phyloP scores from a whole-genome alignment of 2,888 invertebrate species.

The Aphidoletes aphidimyza region DNA sequence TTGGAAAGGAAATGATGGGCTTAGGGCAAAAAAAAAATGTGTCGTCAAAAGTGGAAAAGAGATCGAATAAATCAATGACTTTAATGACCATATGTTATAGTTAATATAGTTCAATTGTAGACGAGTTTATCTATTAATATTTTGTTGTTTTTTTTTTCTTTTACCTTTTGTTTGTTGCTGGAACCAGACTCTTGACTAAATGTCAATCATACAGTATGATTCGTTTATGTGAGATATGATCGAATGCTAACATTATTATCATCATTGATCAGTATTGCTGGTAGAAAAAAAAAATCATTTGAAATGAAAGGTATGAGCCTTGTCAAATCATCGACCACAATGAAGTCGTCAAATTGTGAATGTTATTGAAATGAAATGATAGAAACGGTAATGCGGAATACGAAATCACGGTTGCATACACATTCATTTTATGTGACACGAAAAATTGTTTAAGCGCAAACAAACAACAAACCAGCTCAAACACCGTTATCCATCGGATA shows the following conservation, averaged over 20 bases:
- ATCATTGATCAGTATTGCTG: constrained; percentile 29
- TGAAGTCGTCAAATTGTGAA: not conserved
- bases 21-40: not conserved
- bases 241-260: not conserved
- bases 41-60: not conserved
- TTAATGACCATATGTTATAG: constrained; percentile 51
- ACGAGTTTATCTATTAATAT: constrained; percentile 21
- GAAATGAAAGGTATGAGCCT: not conserved
- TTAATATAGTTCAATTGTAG: not conserved
- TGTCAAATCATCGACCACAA: constrained; percentile 44
- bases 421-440: constrained; percentile 1
- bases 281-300: too few species aligned
- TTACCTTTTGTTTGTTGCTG: not conserved
- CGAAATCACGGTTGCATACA: not conserved
- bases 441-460: not conserved
- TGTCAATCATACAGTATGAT: constrained; percentile 42
- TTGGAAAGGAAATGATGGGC: not conserved
- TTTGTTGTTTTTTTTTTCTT: too few species aligned
- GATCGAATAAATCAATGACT: constrained; percentile 40
- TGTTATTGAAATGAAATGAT: not conserved
- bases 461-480: not conserved
- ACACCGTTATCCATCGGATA: not conserved
- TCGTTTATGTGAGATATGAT: not conserved
- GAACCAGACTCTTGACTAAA: not conserved
- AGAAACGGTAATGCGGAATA: not conserved